These are phyloP conservation scores for Dipodomys stephensi DNA, from an alignment of 2,113 vertebrate genomes.

Conservation along the genomic window DNA sequence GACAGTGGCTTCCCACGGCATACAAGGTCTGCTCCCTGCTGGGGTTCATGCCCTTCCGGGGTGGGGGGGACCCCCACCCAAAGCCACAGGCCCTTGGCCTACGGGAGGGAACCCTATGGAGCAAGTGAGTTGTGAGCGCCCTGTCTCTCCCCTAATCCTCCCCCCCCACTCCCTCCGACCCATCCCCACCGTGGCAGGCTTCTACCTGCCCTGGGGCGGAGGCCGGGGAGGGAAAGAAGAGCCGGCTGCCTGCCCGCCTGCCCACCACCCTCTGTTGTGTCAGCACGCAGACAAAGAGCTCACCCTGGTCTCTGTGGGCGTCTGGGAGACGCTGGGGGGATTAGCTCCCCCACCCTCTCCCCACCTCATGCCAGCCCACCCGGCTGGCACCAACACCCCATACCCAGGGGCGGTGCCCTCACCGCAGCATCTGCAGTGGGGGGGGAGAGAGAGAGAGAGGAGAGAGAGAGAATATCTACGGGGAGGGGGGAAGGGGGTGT, in stretches of 20 bases:
- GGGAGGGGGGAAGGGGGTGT: neutral
- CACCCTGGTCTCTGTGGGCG: constrained; percentile 82
- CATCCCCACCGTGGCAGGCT: constrained; percentile 85
- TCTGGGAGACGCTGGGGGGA: constrained; percentile 84
- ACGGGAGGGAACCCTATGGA: constrained; percentile 67
- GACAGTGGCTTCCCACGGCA: neutral
- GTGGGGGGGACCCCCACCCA: constrained; percentile 68
- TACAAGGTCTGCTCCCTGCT: neutral
- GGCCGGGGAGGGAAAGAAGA: constrained; percentile 71
- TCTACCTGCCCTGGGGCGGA: constrained; percentile 80
- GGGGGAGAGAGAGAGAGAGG: no score
- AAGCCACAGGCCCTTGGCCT: constrained; percentile 77
- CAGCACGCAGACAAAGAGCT: constrained; percentile 73
- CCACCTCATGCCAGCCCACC: constrained; percentile 83
- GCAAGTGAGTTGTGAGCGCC: neutral
- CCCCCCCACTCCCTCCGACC: constrained; percentile 71
- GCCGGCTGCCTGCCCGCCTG: constrained; percentile 62
- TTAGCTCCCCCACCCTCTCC: constrained; percentile 80
- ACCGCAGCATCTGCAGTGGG: neutral
- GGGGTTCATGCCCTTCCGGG: constrained; percentile 79
- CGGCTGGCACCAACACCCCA: constrained; percentile 75
- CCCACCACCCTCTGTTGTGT: constrained; percentile 81
- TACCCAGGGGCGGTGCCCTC: constrained; percentile 69
- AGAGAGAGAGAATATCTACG: no score
- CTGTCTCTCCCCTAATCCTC: constrained; percentile 81